A percentile compares a stretch with the other conserved stretches of the same genome.
Evolutionary conservation across 2,113 vertebrate genomes (phyloP).

Genomic region (Ophthalmolycus amberensis): DNA sequence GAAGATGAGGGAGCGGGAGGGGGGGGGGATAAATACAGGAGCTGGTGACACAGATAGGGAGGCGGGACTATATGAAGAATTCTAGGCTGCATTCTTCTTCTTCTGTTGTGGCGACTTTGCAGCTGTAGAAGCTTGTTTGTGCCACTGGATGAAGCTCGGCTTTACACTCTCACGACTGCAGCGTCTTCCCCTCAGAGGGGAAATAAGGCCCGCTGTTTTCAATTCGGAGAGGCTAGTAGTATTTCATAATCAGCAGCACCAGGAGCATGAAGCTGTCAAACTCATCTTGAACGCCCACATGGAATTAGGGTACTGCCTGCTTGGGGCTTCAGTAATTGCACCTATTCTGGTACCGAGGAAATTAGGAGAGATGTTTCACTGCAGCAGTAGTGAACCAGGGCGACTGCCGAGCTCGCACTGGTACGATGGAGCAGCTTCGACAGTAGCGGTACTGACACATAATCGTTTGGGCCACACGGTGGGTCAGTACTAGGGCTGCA

Average conservation of each 20-base stretch:
- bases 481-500: not conserved
- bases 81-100: not conserved
- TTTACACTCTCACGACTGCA: slow-evolving; percentile 29
- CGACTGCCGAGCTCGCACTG: not conserved
- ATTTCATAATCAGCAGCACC: slow-evolving; percentile 57
- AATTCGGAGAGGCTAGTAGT: slow-evolving; percentile 61
- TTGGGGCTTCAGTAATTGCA: not conserved
- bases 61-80: not conserved
- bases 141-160: not conserved
- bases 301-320: not conserved
- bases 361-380: not conserved
- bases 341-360: not conserved
- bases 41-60: not conserved
- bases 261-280: slow-evolving; percentile 28
- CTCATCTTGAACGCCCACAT: slow-evolving; percentile 21
- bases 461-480: not conserved
- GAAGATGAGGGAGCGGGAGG: not conserved
- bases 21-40: not conserved
- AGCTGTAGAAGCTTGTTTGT: slow-evolving; percentile 22
- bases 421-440: not conserved
- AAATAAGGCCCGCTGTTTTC: slow-evolving; percentile 65
- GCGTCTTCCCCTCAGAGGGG: slow-evolving; percentile 39
- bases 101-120: slow-evolving; percentile 37
- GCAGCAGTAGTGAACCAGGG: not conserved
- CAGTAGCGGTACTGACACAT: not conserved